Base-by-base conservation (phyloP, 2,888 invertebrate species). In the Gortyna flavago region DNA sequence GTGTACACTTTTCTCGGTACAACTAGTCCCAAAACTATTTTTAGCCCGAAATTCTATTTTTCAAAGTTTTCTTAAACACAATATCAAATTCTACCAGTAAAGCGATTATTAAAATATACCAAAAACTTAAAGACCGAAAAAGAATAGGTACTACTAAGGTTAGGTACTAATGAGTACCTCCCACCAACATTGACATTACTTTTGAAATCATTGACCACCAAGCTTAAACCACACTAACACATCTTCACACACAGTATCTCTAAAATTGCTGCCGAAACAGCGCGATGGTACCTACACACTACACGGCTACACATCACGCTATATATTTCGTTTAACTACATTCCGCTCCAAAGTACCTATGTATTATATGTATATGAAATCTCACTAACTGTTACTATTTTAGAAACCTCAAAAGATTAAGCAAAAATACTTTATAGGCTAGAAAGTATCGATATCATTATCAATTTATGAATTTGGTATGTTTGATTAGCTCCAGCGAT, bases 401-500 rank as follows among this genome's bases (percentile, higher is more conserved):
- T 11, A 16, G 25, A 41, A 35, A 65, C 18, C 44, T 1, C 13
- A 9, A 61, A 18, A 32, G 1, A 1, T 32, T 51, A 38, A n/a
- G 38, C 38, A 41, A 9, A 54, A 79, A 25, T 29, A 65, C 8
- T 59, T 57, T 44, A 41, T 13, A 41, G 29, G n/a, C 59, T 7
- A 9, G 7, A n/a, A 11, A 44, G 7, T 65, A 73, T 81, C 21
- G 57, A 80, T 54, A 54, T 64, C n/a, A 54, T 64, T 72, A 64
- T 77, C 72, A 35, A 68, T 51, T 7, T 48, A 72, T 35, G 51
- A 70, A 44, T 59, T 75, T 67, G 25, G 29, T 75, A 44, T 61
- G 29, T 61, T 75, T 61, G 81, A 82, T 79, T 61, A 81, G 35
- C 66, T 75, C 3, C 51, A 81, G 51, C 16, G 76, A 79, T 67